Evolutionary conservation across 2,797 vertebrate genomes (phyloP), one percentile per base, ranked within the genome.

Genomic region (Spizella passerina): DNA sequence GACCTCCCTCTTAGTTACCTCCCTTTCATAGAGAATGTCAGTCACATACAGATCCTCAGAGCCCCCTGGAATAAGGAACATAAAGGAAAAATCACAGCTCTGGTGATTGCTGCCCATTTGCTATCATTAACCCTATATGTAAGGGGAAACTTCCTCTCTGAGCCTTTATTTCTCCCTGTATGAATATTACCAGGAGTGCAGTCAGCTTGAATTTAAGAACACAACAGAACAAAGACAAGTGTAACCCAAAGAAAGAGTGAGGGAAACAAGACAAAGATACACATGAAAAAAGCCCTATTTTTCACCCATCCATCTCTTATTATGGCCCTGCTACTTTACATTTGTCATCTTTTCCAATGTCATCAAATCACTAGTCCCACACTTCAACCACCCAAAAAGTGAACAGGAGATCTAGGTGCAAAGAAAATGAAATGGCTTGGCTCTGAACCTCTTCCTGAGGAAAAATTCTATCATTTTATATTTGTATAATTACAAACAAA

Each of bases 21-120:
- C 96, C 78, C 81, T 92, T 91, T 99, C 98, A 76, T 98, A 99
- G 71, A 97, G 94, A 78, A 99, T 96, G 91, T 87, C 97, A 44
- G 95, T 95, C 19, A 77, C 88, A 56, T 96, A 93, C 11, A 96
- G 36, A n/a, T 91, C 69, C 53, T 93, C 23, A 0, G n/a, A 24
- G 15, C 75, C 71, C 46, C 39, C 95, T 92, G 82, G 64, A 77
- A 73, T 83, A 93, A 91, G 47, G 10, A 85, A 57, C 4, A 32
- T 14, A 64, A 72, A 75, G 29, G 7, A 72, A 44, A 80, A 95
- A 76, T 44, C 43, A 87, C 38, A 4, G 19, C 55, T 38, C n/a
- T 82, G 34, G 27, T 72, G 20, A 10, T 44, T 78, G 43, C 46
- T 65, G 39, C 12, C 14, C 46, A 73, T 80, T 85, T 82, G 27